Base-by-base conservation (phyloP, 2,888 invertebrate genomes). In the Eupsilia transversa region DNA sequence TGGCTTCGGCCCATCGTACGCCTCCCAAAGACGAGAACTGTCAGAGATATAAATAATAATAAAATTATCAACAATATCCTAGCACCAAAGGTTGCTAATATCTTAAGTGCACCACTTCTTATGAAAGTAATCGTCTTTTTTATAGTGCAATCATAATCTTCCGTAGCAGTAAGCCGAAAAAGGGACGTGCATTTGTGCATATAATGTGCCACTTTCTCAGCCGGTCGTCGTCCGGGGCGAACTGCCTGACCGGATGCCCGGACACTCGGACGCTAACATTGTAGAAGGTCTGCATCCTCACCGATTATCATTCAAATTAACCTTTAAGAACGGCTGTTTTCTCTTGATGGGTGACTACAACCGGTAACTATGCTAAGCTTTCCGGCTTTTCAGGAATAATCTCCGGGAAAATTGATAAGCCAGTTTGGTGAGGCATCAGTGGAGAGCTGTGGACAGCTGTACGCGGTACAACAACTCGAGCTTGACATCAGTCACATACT, bases 241-340 rank as follows among this genome's bases (percentile, higher is more conserved):
- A 74, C 88, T 72, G 71, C 66, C 72, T 33, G 78, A 66, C 88
- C 89, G 91, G 91, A 91, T 87, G 85, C 74, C 72, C 73, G 83
- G 74, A 68, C 83, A 88, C 84, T 84, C 80, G 74, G 72, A 68
- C 49, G 59, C 59, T 76, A 59, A 65, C 81, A 74, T 86, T 82
- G 88, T 88, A 84, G 86, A 87, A 89, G 87, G 84, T 80, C 80
- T 77, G 79, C 83, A 86, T 89, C 84, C 86, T 87, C 78, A 59
- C 63, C 83, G 86, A 88, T 91, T 89, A 87, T 87, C 78, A 89
- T 89, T 88, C 79, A 88, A 89, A 91, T 87, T 66, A 80, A 80
- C 66, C 74, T 75, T 64, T 83, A 78, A 73, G 74, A 72, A 71
- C 73, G 49, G 70, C 54, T 68, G 61, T 66, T 72, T 83, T 76